A percentile compares a stretch with the other conserved stretches of the same genome.
Conservation (phyloP, 2,888 invertebrate species). For the Diploptera punctata region DNA sequence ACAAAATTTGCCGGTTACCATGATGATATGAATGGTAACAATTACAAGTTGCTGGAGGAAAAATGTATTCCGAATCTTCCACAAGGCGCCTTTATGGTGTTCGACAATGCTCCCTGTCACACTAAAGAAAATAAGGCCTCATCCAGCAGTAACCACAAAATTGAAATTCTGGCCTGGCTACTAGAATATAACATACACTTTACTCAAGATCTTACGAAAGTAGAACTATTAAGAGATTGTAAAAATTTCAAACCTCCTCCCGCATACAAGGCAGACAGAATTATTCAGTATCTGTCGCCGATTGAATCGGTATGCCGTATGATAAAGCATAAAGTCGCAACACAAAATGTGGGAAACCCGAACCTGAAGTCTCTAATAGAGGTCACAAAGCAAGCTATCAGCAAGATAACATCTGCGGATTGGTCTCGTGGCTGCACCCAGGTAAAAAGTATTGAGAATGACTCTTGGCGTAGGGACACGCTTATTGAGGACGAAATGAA, state of each 20-base stretch:
- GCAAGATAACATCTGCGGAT: background rate
- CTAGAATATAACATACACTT: background rate
- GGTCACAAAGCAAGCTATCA: background rate
- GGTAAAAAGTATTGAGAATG: too few species aligned
- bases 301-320: background rate
- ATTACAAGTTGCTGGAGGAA: background rate
- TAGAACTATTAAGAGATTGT: too few species aligned
- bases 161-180: too few species aligned
- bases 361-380: background rate
- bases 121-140: background rate
- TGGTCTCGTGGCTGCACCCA: too few species aligned
- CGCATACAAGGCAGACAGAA: too few species aligned
- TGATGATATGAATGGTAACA: background rate
- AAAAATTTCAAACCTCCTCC: too few species aligned
- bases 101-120: background rate
- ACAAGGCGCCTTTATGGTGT: background rate
- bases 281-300: background rate
- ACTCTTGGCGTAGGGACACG: background rate
- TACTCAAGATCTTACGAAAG: background rate
- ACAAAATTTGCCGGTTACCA: too few species aligned
- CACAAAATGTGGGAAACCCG: too few species aligned
- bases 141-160: background rate
- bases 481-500: background rate
- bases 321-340: background rate
- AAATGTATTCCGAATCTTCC: background rate